A percentile compares a stretch with the other conserved stretches of the same genome.
phyloP scores from a whole-genome alignment of 2,797 vertebrate genomes.

The Macropus fuliginosus region DNA sequence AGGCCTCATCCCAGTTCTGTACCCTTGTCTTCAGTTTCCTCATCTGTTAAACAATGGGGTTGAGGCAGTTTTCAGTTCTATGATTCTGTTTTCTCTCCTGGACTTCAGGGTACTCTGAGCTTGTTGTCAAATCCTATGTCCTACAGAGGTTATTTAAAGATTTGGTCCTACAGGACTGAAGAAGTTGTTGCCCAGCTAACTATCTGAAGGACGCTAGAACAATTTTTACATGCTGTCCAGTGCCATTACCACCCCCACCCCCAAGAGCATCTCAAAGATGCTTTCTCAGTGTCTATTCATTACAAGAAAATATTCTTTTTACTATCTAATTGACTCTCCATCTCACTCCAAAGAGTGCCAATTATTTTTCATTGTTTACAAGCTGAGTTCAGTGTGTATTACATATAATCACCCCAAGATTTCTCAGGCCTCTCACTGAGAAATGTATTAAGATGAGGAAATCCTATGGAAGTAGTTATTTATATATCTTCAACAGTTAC shows the following conservation, averaged over 20 bases:
- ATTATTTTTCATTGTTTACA: neutral
- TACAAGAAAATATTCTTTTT: neutral
- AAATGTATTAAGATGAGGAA: neutral
- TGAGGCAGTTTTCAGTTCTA: neutral
- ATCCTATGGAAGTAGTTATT: neutral
- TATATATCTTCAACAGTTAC: neutral
- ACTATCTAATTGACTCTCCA: neutral
- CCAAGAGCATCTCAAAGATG: neutral
- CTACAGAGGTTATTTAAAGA: neutral
- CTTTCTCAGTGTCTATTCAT: neutral
- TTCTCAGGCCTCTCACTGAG: neutral
- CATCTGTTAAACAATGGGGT: neutral
- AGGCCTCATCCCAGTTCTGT: neutral
- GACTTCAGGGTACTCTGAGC: neutral
- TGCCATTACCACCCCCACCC: neutral
- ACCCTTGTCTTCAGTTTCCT: neutral
- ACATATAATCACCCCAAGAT: neutral
- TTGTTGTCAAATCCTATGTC: neutral
- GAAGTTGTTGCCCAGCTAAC: neutral
- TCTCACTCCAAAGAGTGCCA: neutral
- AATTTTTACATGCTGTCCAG: neutral
- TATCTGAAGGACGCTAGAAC: neutral
- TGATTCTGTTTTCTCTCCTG: neutral
- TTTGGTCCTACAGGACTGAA: neutral
- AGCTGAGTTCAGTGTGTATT: too few relatives aligned